Conservation (phyloP, 2,888 invertebrate genomes). For the Ctena decussata region DNA sequence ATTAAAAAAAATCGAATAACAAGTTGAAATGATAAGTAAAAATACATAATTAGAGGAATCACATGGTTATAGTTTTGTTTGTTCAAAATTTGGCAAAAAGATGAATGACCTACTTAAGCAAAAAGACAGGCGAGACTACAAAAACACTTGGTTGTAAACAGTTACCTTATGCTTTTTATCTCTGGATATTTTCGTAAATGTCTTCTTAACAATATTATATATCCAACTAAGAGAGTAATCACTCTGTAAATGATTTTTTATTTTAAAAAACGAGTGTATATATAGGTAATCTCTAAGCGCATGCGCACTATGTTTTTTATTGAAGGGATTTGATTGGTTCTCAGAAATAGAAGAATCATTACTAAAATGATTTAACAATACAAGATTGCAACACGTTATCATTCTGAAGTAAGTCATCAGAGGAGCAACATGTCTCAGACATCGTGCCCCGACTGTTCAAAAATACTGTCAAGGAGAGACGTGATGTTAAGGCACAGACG, state of each 20-base stretch:
- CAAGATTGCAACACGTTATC: neutral
- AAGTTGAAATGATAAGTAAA: neutral
- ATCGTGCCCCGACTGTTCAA: neutral
- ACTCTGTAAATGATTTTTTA: neutral
- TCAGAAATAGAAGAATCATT: neutral
- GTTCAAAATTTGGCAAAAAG: neutral
- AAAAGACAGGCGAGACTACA: neutral
- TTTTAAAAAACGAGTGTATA: neutral
- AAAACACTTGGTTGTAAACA: neutral
- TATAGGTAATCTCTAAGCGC: neutral
- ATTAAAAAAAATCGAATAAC: neutral
- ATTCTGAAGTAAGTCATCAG: neutral
- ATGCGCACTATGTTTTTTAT: neutral
- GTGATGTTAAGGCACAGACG: neutral
- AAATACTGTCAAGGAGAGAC: neutral
- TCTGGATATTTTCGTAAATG: neutral
- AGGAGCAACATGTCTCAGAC: constrained; percentile 2
- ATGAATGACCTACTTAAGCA: too few relatives aligned
- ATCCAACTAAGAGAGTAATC: neutral
- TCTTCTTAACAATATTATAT: neutral
- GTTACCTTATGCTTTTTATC: neutral
- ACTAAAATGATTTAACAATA: neutral
- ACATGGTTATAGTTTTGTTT: neutral
- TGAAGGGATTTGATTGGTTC: neutral
- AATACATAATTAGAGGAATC: neutral